These are phyloP conservation scores for Listronotus bonariensis DNA, from an alignment of 1,140 invertebrate species.

Conservation along the genomic window DNA sequence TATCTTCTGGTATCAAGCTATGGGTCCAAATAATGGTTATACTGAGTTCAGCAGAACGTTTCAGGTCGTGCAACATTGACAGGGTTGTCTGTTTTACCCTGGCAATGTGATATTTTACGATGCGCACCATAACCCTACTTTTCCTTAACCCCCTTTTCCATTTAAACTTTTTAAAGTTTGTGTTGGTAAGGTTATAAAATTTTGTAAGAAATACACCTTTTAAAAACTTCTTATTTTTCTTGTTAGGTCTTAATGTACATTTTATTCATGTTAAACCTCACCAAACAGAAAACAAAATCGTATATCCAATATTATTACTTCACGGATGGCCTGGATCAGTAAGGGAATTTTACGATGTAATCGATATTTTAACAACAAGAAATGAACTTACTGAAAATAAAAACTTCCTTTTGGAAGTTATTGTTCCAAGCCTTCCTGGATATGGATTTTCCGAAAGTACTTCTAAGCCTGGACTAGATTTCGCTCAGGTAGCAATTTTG, in stretches of 20 bases:
- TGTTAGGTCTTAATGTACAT: conserved; percentile 67
- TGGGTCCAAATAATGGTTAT: too few relatives aligned
- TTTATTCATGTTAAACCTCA: conserved; percentile 68
- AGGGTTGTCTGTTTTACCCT: too few relatives aligned
- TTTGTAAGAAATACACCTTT: too few relatives aligned
- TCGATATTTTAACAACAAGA: conserved; percentile 58
- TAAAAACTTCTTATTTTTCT: too few relatives aligned
- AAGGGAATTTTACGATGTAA: conserved; percentile 81
- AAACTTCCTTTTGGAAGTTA: background rate
- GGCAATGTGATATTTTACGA: too few relatives aligned
- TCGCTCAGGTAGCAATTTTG: conserved; percentile 1
- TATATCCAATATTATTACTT: conserved; percentile 73
- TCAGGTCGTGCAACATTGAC: too few relatives aligned
- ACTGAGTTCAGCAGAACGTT: too few relatives aligned
- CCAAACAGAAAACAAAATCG: conserved; percentile 60
- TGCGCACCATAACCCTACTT: too few relatives aligned
- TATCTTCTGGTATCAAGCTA: too few relatives aligned
- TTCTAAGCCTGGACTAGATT: conserved; percentile 1
- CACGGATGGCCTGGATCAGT: conserved; percentile 64
- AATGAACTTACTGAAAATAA: background rate
- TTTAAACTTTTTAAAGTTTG: too few relatives aligned
- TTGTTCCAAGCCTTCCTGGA: conserved; percentile 8
- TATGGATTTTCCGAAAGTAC: conserved; percentile 10
- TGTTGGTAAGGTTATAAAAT: too few relatives aligned
- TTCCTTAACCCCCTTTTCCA: too few relatives aligned